Conservation (phyloP, 2,113 vertebrate genomes). For the Cinclus cinclus region DNA sequence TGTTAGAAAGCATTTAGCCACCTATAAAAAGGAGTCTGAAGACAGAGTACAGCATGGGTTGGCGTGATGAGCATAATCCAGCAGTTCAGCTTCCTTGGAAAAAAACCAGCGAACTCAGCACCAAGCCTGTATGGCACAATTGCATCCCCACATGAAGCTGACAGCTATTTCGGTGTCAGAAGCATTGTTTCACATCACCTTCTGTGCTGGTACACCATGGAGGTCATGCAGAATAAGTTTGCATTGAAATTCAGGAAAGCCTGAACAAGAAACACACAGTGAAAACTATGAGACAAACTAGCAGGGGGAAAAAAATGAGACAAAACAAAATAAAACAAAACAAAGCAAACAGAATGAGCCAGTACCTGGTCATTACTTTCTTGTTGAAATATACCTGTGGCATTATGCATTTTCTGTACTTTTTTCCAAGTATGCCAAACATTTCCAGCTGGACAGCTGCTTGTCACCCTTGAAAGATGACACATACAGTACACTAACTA, state of each 20-base stretch:
- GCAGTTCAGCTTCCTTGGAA: not conserved
- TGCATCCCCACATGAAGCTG: not conserved
- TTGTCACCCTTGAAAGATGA: not conserved
- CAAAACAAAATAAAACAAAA: not conserved
- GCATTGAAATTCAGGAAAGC: not conserved
- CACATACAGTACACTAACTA: not conserved
- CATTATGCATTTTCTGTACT: not conserved
- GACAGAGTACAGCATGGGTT: not conserved
- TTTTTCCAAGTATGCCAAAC: not conserved
- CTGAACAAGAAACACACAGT: not conserved
- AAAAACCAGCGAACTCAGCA: fast-evolving
- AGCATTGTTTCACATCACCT: not conserved
- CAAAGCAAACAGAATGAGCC: not conserved
- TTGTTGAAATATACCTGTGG: not conserved
- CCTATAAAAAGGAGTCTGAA: not conserved
- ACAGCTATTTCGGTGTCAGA: not conserved
- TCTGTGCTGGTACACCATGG: not conserved
- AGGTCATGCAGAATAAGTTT: not conserved
- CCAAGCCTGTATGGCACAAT: fast-evolving
- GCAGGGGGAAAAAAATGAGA: not conserved
- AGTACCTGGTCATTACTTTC: not conserved
- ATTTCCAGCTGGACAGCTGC: not conserved
- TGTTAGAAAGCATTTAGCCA: not conserved
- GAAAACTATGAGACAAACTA: not conserved
- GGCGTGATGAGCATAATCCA: not conserved